phyloP scores from a whole-genome alignment of 2,888 invertebrate species.

The Argynnis bischoffii region DNA sequence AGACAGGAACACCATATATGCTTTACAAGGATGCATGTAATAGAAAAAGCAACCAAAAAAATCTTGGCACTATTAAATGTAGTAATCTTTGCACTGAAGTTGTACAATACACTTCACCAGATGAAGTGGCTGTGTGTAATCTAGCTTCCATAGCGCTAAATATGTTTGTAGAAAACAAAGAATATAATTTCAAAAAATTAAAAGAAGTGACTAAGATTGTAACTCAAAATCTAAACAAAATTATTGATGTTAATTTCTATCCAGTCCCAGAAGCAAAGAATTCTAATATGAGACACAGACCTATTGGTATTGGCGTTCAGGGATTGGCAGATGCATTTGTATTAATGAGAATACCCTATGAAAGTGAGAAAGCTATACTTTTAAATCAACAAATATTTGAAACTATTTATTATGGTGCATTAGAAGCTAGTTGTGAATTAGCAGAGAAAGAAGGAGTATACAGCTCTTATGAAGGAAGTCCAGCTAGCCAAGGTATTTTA shows the following conservation, averaged over 20 bases:
- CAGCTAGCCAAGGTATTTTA: constrained; percentile 96
- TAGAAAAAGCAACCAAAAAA: constrained; percentile 98
- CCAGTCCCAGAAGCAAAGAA: constrained; percentile 93
- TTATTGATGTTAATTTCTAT: constrained; percentile 98
- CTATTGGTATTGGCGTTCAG: constrained; percentile 97
- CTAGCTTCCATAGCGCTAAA: constrained; percentile 98
- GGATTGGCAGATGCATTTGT: constrained; percentile 98
- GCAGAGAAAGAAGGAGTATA: constrained; percentile 93
- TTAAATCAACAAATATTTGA: constrained; percentile 98
- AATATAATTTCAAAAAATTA: constrained; percentile 93
- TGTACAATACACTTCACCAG: constrained; percentile 94
- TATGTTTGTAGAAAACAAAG: constrained; percentile 93
- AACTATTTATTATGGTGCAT: constrained; percentile 97
- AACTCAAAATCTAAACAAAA: constrained; percentile 96
- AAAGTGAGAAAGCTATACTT: constrained; percentile 91
- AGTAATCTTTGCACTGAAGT: constrained; percentile 99
- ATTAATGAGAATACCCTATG: constrained; percentile 95
- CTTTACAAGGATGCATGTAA: constrained; percentile 98
- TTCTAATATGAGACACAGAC: constrained; percentile 94
- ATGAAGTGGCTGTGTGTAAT: constrained; percentile 99
- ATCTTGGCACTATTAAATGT: constrained; percentile 98
- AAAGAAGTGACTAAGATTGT: constrained; percentile 93
- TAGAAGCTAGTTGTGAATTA: constrained; percentile 97
- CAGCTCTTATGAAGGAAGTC: constrained; percentile 94
- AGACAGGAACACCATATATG: constrained; percentile 99